Conservation (phyloP, 2,888 invertebrate genomes). For the Scaptomyza reducta region DNA sequence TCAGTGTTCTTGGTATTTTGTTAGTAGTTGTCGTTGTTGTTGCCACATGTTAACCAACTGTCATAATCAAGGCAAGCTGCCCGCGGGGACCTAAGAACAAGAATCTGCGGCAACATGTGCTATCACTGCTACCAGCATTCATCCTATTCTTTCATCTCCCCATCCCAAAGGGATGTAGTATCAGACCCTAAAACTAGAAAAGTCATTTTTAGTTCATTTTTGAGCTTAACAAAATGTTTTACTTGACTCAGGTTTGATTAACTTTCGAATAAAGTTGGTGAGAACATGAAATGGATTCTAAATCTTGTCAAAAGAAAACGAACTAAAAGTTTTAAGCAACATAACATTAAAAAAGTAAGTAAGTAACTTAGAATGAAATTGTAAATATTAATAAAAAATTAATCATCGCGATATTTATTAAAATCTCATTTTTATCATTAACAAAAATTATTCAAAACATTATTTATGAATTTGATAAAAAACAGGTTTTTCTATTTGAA, state of each 20-base stretch:
- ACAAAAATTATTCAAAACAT: too few relatives aligned
- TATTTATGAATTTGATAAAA: too few relatives aligned
- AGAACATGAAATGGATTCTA: background rate
- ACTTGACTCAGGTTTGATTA: conserved; percentile 10
- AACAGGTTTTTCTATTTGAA: too few relatives aligned
- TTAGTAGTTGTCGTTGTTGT: conserved; percentile 23
- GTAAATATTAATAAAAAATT: background rate
- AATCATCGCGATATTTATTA: too few relatives aligned
- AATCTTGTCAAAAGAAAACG: background rate
- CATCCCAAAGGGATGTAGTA: conserved; percentile 19
- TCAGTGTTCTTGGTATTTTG: conserved; percentile 26
- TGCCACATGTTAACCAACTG: conserved; percentile 66
- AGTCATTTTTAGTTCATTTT: conserved; percentile 31
- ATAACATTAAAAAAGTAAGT: background rate
- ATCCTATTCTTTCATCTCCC: background rate
- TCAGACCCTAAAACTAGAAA: conserved; percentile 18
- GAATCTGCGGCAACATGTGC: conserved; percentile 57
- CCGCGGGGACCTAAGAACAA: conserved; percentile 59
- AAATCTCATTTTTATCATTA: too few relatives aligned
- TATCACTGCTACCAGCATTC: conserved; percentile 26
- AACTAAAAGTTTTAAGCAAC: background rate
- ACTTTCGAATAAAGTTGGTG: conserved; percentile 2
- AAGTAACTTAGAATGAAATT: background rate
- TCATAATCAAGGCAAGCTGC: conserved; percentile 75
- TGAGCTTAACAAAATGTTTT: conserved; percentile 4